A percentile compares a stretch with the other conserved stretches of the same genome.
Conservation (phyloP, 2,113 vertebrate species). For the Ochotona curzoniae region DNA sequence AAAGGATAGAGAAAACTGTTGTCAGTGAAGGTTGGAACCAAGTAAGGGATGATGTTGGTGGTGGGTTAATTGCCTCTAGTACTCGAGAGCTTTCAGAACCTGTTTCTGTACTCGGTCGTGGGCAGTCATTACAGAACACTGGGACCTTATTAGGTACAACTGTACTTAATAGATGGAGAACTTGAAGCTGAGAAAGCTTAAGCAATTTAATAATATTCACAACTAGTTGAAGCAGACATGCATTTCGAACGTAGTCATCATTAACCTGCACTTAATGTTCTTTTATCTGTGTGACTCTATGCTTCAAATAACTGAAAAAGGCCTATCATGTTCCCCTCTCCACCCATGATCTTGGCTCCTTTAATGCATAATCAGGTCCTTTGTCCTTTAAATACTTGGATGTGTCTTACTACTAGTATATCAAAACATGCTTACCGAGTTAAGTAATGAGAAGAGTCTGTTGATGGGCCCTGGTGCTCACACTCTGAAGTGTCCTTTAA, state of each 20-base stretch:
- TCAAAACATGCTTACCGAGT: slow-evolving; percentile 19
- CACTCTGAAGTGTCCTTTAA: neutral
- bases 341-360: neutral
- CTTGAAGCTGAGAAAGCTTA: neutral
- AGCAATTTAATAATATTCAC: neutral
- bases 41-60: neutral
- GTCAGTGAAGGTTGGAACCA: neutral
- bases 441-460: slow-evolving; percentile 8
- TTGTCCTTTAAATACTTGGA: neutral
- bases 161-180: neutral
- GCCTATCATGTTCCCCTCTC: neutral
- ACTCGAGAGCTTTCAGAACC: neutral
- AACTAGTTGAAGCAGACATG: neutral
- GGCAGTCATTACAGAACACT: neutral
- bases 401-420: neutral
- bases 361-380: neutral
- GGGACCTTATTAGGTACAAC: neutral
- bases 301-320: neutral
- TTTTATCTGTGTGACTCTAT: neutral
- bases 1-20: neutral
- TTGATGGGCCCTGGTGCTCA: neutral
- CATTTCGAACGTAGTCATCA: neutral
- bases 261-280: neutral
- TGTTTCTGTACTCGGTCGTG: neutral
- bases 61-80: neutral